A percentile compares a stretch with the other conserved stretches of the same genome.
These are phyloP conservation scores for Lysandra bellargus DNA, from an alignment of 2,888 invertebrate species.

Conservation along the genomic window DNA sequence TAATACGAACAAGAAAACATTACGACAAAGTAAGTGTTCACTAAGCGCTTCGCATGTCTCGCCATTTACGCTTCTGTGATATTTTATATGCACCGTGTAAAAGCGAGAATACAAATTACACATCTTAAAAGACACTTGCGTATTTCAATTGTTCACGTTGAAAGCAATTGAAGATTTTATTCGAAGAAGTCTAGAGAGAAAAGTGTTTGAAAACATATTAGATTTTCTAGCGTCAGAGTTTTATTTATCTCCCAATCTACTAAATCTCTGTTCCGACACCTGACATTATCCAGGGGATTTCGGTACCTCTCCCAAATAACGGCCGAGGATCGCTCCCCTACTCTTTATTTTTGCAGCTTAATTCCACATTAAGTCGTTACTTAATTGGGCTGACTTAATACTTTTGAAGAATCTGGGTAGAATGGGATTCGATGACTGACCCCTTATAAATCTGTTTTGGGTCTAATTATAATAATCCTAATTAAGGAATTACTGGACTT, in stretches of 20 bases:
- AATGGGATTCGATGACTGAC: not conserved
- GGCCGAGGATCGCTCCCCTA: not conserved
- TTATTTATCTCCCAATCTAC: conserved; percentile 21
- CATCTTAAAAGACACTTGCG: not conserved
- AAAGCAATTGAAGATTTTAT: conserved; percentile 7
- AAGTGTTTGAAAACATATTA: conserved; percentile 17
- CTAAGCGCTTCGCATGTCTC: not conserved
- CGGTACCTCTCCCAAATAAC: not conserved
- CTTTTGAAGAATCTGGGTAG: not conserved
- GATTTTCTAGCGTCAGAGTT: conserved; percentile 15
- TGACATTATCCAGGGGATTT: conserved; percentile 20
- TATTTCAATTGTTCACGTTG: conserved; percentile 20
- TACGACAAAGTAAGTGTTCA: not conserved
- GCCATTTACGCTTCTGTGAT: conserved; percentile 5
- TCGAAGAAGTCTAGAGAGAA: not conserved
- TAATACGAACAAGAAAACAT: not conserved
- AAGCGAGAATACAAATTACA: conserved; percentile 26
- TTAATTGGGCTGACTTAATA: conserved; percentile 14
- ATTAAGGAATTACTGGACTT: too few relatives aligned
- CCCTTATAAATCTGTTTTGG: not conserved
- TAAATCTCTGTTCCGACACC: conserved; percentile 18
- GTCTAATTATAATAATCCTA: not conserved
- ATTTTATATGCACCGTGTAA: conserved; percentile 20
- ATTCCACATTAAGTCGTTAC: conserved; percentile 22
- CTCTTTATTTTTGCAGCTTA: conserved; percentile 7